Percentiles rank a stretch among this genome's conserved stretches.
Evolutionary conservation across 2,888 invertebrate genomes (phyloP).

Genomic region (Galerucella nymphaeae): DNA sequence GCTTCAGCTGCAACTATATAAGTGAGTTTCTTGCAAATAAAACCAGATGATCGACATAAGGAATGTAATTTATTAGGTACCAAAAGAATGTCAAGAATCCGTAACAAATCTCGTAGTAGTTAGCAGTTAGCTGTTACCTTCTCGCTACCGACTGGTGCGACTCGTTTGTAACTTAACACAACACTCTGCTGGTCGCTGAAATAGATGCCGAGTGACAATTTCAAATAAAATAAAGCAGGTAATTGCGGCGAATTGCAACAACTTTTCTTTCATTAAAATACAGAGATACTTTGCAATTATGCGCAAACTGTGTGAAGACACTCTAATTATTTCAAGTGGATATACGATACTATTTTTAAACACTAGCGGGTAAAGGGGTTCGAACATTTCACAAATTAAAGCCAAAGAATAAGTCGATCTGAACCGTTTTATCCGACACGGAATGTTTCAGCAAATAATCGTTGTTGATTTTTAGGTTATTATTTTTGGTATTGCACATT

Average conservation of each 20-base stretch:
- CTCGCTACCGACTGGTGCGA: slow-evolving; percentile 10
- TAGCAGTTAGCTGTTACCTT: slow-evolving; percentile 16
- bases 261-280: slow-evolving; percentile 16
- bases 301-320: slow-evolving; percentile 15
- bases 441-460: too few relatives aligned
- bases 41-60: not conserved
- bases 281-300: slow-evolving; percentile 14
- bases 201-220: slow-evolving; percentile 33
- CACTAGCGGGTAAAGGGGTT: slow-evolving; percentile 1
- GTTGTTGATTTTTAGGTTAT: too few relatives aligned
- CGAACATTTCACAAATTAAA: not conserved
- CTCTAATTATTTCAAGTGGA: slow-evolving; percentile 10
- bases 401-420: too few relatives aligned
- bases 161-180: slow-evolving; percentile 9
- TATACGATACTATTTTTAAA: slow-evolving; percentile 1
- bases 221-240: slow-evolving; percentile 28
- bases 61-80: slow-evolving; percentile 18
- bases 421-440: too few relatives aligned
- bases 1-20: not conserved
- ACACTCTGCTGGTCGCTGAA: slow-evolving; percentile 1
- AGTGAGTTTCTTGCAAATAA: not conserved
- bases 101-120: slow-evolving; percentile 24
- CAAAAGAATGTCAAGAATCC: slow-evolving; percentile 28
- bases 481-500: too few relatives aligned
- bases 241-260: slow-evolving; percentile 29